Evolutionary conservation across 1,140 invertebrate genomes (phyloP).

Genomic region (Cydia pomonella): DNA sequence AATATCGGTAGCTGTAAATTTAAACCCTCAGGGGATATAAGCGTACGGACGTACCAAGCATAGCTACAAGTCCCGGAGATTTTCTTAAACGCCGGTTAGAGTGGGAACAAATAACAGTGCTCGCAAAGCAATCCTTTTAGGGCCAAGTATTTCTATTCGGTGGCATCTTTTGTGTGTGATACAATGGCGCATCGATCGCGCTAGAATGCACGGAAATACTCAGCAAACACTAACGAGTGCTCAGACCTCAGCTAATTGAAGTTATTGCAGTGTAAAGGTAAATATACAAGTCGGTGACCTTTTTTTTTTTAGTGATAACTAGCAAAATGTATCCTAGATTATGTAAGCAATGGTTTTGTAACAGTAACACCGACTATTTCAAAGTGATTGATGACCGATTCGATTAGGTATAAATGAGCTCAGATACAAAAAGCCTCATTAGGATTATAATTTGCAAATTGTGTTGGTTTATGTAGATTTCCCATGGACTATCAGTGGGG

Average conservation of each 20-base stretch:
- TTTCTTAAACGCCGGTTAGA: constrained; percentile 36
- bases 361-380: not conserved
- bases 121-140: constrained; percentile 58
- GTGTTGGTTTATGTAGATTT: not conserved
- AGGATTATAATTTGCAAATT: constrained; percentile 16
- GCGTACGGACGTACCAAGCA: not conserved
- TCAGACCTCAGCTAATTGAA: constrained; percentile 58
- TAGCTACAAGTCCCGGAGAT: not conserved
- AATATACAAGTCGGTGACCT: constrained; percentile 41
- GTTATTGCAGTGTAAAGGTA: constrained; percentile 50
- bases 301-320: constrained; percentile 49
- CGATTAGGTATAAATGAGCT: constrained; percentile 26
- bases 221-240: constrained; percentile 62
- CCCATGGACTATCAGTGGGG: not conserved
- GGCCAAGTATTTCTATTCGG: constrained; percentile 61
- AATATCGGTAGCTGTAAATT: constrained; percentile 22
- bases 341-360: not conserved
- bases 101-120: constrained; percentile 63
- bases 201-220: constrained; percentile 55
- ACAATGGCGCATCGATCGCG: constrained; percentile 71
- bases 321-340: constrained; percentile 44
- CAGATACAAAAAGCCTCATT: constrained; percentile 26
- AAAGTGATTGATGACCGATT: constrained; percentile 20
- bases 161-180: constrained; percentile 64
- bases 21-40: not conserved